Base-by-base conservation (phyloP, 2,888 invertebrate genomes). In the Netelia melanura region DNA sequence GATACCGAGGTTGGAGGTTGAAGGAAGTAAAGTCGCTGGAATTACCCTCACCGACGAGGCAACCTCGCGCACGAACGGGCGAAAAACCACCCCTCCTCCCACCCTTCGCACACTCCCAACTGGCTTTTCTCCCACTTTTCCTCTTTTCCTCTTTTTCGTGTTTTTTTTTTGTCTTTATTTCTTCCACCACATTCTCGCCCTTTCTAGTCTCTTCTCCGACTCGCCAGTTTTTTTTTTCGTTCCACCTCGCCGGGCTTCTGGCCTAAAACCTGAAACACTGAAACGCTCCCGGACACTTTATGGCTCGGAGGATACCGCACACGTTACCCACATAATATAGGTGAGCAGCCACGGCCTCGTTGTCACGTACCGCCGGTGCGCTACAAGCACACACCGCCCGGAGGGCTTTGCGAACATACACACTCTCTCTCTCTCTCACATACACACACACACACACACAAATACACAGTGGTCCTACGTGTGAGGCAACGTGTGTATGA, bases 181-280 rank as follows among this genome's bases (percentile, higher is more conserved):
- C 70, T 54, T 70, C 78, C 79, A 67, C 81, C 54, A 62, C 58
- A 38, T 64, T 84, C 61, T 77, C 64, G 9, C 25, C 61, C 48
- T 43, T 62, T 68, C 52, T 65, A 2, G 10, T 68, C 75, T 44
- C 21, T 65, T 75, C 67, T 76, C 82, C 67, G 85, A 65, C 67
- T 70, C 71, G 75, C 74, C 58, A 72, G 83, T 68, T 81, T 58
- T 65, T 75, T 75, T 61, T 81, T 83, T 30, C 72, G 85, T 84
- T 78, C 87, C 64, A 56, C 87, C 85, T 81, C 78, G 85, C 79
- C 79, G 67, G 86, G 85, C 78, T 75, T 21, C 75, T 68, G 72
- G 77, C 82, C 87, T 87, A 89, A 87, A 90, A 89, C 88, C 90
- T 89, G 89, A 89, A 90, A 89, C 90, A 89, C 87, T 88, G 86